Evolutionary conservation across 1,140 invertebrate species (phyloP).

Genomic region (Brachionus rubens): DNA sequence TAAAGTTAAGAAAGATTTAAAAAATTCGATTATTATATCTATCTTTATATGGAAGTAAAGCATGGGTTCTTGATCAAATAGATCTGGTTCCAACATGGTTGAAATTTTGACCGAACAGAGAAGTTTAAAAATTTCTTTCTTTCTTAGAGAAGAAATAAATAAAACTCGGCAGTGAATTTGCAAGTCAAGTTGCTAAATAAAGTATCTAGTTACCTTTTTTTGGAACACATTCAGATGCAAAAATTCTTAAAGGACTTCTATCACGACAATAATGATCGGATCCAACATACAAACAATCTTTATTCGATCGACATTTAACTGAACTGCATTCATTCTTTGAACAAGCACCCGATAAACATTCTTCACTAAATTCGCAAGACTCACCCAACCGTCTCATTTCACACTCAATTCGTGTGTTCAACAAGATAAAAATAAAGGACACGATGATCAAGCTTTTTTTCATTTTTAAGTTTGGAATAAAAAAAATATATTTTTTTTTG

Average conservation of each 20-base stretch:
- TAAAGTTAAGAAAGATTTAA: too few species aligned
- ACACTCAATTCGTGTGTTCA: background rate
- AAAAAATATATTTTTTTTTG: background rate
- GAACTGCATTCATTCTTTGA: background rate
- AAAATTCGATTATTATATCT: too few species aligned
- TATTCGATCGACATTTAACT: background rate
- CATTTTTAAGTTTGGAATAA: background rate
- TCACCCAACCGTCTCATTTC: background rate
- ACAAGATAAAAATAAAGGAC: background rate
- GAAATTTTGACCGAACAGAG: too few species aligned
- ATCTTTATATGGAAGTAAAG: too few species aligned
- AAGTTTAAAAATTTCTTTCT: too few species aligned
- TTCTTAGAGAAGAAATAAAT: too few species aligned
- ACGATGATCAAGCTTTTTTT: background rate
- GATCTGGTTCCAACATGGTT: too few species aligned
- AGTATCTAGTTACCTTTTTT: too few species aligned
- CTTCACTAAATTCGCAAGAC: slow-evolving; percentile 22
- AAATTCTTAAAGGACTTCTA: background rate
- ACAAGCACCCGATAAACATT: slow-evolving; percentile 9
- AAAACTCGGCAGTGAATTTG: too few species aligned
- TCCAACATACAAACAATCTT: background rate
- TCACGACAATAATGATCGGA: background rate
- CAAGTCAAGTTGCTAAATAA: too few species aligned
- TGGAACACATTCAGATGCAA: slow-evolving; percentile 5
- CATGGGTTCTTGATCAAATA: too few species aligned